These are phyloP conservation scores for Cheiracanthium punctorium DNA, from an alignment of 2,888 invertebrate species.

Conservation along the genomic window DNA sequence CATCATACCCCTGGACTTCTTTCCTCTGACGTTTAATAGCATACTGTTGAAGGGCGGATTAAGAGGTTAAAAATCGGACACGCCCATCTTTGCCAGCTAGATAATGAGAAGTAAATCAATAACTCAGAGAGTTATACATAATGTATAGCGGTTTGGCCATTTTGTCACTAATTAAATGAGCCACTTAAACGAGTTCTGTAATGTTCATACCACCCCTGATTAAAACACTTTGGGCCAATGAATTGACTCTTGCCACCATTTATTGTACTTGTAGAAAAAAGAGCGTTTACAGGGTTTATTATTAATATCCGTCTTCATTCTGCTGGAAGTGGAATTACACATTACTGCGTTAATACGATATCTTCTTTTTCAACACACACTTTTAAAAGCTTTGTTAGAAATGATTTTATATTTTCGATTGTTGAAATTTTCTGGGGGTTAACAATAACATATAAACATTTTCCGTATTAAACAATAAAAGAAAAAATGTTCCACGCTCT, in stretches of 20 bases:
- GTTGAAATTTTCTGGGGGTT: too few species aligned
- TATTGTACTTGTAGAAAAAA: not conserved
- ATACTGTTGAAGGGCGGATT: not conserved
- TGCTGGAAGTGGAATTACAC: too few species aligned
- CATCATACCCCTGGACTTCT: not conserved
- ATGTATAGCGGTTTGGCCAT: conserved; percentile 3
- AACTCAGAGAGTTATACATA: conserved; percentile 17
- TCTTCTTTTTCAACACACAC: too few species aligned
- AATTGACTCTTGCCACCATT: not conserved
- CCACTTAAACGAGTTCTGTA: not conserved
- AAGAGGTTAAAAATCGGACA: conserved; percentile 13
- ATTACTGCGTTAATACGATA: too few species aligned
- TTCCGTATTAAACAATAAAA: too few species aligned
- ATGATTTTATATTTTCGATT: too few species aligned
- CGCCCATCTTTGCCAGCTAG: conserved; percentile 1
- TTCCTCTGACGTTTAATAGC: not conserved
- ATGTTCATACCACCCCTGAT: conserved; percentile 1
- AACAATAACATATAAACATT: too few species aligned
- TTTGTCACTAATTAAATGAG: conserved; percentile 24
- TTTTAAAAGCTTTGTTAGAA: too few species aligned
- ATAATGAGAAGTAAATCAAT: conserved; percentile 14
- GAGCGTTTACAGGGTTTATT: not conserved
- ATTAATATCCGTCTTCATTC: too few species aligned
- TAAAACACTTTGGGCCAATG: not conserved
- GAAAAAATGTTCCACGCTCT: too few species aligned